Percentiles rank a stretch among this genome's conserved stretches.
Conservation (phyloP, 2,797 vertebrate genomes). For the Pitangus sulphuratus region DNA sequence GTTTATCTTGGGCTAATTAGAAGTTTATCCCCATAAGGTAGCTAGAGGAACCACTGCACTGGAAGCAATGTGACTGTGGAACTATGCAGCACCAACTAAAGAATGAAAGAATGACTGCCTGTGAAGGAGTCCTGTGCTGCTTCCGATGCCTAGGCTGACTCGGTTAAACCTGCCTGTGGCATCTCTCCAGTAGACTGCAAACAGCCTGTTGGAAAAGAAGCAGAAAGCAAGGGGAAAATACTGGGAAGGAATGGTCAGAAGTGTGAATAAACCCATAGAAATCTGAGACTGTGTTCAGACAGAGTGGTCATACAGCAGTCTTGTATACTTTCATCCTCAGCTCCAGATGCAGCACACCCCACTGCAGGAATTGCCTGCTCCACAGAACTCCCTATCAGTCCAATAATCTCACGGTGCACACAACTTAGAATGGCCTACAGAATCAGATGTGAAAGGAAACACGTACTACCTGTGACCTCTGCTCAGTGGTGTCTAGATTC, state of each 20-base stretch:
- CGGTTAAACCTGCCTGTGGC: neutral
- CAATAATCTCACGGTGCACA: neutral
- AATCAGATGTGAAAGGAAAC: neutral
- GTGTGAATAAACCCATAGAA: neutral
- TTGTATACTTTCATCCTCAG: neutral
- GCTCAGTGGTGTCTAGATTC: neutral
- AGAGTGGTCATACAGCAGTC: neutral
- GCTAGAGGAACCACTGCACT: neutral
- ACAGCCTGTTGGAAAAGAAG: neutral
- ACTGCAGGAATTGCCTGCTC: neutral
- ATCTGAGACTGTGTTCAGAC: neutral
- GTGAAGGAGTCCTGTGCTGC: neutral
- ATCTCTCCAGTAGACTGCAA: neutral
- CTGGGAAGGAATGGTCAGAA: neutral
- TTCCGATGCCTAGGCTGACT: neutral
- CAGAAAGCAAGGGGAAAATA: neutral
- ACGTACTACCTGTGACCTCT: accelerated
- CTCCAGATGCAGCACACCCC: neutral
- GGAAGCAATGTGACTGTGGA: neutral
- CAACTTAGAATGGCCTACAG: neutral
- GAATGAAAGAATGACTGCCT: neutral
- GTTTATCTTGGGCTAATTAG: neutral
- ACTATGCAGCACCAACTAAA: neutral
- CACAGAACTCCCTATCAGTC: neutral
- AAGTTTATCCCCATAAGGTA: neutral